phyloP scores from a whole-genome alignment of 2,888 invertebrate genomes.

The Netelia melanura region DNA sequence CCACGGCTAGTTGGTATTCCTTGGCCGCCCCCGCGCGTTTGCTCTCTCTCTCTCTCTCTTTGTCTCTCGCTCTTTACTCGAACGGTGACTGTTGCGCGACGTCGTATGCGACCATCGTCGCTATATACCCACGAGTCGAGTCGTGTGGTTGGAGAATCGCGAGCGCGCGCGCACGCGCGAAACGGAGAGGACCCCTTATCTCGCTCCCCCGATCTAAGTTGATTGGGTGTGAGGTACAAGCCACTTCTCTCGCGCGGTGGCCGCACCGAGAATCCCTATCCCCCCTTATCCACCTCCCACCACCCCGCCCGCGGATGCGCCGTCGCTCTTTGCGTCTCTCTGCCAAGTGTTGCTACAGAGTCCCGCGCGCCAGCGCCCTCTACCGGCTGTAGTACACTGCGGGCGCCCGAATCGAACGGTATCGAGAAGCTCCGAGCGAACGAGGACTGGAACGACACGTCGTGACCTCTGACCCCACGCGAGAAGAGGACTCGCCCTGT shows the following conservation, averaged over 20 bases:
- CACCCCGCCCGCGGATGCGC: slow-evolving; percentile 7
- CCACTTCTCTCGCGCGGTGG: slow-evolving; percentile 80
- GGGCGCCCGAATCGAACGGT: slow-evolving; percentile 52
- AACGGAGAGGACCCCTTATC: slow-evolving; percentile 75
- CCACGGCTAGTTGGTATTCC: slow-evolving; percentile 67
- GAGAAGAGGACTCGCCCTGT: slow-evolving; percentile 52
- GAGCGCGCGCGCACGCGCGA: slow-evolving; percentile 31
- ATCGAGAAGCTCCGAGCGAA: slow-evolving; percentile 48
- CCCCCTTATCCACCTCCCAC: slow-evolving; percentile 40
- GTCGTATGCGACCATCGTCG: slow-evolving; percentile 33
- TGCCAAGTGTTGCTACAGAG: slow-evolving; percentile 16
- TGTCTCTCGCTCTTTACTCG: slow-evolving; percentile 34
- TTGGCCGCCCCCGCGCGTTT: slow-evolving; percentile 61
- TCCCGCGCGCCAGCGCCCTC: not conserved
- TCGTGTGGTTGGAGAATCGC: slow-evolving; percentile 64
- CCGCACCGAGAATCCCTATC: slow-evolving; percentile 54
- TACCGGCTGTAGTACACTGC: slow-evolving; percentile 17
- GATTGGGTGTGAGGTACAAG: slow-evolving; percentile 84
- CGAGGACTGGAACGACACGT: slow-evolving; percentile 68
- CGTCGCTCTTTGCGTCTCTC: slow-evolving; percentile 25
- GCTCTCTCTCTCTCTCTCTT: slow-evolving; percentile 48
- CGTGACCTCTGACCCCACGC: slow-evolving; percentile 62
- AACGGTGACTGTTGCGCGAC: slow-evolving; percentile 53
- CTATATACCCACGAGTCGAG: slow-evolving; percentile 26
- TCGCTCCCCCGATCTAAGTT: slow-evolving; percentile 82